These are phyloP conservation scores for Pipra filicauda DNA, from an alignment of 2,113 vertebrate genomes.

Conservation along the genomic window DNA sequence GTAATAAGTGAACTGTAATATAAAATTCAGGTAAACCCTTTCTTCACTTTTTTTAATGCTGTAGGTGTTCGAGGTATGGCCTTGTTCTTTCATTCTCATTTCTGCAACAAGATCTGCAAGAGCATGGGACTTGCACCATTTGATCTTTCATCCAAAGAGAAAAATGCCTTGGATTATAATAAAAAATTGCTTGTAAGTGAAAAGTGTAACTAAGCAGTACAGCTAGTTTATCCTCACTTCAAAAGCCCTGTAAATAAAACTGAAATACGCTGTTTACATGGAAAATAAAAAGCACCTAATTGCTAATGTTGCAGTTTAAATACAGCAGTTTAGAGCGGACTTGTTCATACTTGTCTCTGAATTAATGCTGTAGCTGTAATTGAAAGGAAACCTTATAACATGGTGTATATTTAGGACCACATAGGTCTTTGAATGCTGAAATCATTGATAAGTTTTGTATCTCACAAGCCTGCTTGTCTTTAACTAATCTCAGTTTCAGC, in stretches of 20 bases:
- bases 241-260: not conserved
- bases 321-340: not conserved
- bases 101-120: conserved; percentile 95
- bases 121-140: conserved; percentile 92
- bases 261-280: not conserved
- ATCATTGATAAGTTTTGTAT: not conserved
- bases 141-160: conserved; percentile 86
- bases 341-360: not conserved
- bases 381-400: not conserved
- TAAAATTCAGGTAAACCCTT: not conserved
- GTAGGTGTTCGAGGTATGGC: conserved; percentile 97
- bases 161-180: conserved; percentile 80
- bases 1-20: not conserved
- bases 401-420: not conserved
- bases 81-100: conserved; percentile 94
- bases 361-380: not conserved
- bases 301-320: not conserved
- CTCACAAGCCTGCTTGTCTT: not conserved
- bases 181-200: conserved; percentile 89
- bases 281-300: not conserved
- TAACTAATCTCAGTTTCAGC: not conserved
- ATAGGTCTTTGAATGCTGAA: not conserved
- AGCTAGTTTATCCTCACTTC: not conserved
- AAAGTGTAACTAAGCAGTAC: not conserved
- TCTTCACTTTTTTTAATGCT: not conserved